These are phyloP conservation scores for Ecdyonurus torrentis DNA, from an alignment of 2,888 invertebrate genomes.

Conservation along the genomic window DNA sequence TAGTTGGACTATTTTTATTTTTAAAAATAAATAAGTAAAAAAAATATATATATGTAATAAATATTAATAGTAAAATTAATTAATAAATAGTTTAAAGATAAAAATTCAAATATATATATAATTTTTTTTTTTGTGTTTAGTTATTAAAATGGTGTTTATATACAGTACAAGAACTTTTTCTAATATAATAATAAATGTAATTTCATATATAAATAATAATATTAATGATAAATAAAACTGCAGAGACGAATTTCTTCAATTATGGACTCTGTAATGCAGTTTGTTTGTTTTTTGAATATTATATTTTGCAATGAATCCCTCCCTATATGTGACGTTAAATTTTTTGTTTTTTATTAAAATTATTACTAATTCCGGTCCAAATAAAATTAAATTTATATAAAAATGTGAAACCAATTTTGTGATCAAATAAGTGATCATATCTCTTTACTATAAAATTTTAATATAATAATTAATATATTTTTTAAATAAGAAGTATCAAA, in stretches of 20 bases:
- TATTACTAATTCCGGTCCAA: neutral
- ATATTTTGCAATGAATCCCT: neutral
- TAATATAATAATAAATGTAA: neutral
- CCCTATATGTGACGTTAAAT: neutral
- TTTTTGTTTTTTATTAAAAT: too few relatives aligned
- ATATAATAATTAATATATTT: neutral
- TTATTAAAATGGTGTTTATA: neutral
- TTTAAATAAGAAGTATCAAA: neutral
- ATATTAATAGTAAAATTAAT: too few relatives aligned
- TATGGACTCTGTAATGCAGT: neutral
- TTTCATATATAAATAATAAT: neutral
- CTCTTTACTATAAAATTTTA: neutral
- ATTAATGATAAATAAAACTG: neutral
- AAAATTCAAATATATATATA: too few relatives aligned
- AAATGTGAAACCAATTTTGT: neutral
- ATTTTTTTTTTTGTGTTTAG: neutral
- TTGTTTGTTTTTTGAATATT: neutral
- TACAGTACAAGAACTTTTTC: neutral
- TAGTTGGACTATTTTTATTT: neutral
- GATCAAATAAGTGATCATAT: slow-evolving; percentile 2
- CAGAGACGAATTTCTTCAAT: neutral
- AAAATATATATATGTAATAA: neutral
- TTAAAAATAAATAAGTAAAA: neutral
- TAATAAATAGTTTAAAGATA: too few relatives aligned
- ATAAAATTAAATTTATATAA: neutral